Evolutionary conservation across 2,888 invertebrate genomes (phyloP).

Genomic region (Acanthosepion esculentum): DNA sequence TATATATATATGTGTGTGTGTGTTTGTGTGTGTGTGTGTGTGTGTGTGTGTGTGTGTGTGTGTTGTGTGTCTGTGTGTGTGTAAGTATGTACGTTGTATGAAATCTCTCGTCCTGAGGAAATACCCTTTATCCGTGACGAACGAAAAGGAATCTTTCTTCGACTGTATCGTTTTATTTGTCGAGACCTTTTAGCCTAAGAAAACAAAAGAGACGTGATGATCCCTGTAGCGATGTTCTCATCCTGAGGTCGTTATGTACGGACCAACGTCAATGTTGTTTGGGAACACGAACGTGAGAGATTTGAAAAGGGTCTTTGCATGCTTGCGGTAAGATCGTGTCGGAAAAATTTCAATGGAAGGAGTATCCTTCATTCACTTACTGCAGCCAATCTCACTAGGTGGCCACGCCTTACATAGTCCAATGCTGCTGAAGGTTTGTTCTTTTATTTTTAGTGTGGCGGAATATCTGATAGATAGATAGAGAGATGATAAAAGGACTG

Average conservation of each 20-base stretch:
- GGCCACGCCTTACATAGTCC: background rate
- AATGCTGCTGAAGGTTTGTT: background rate
- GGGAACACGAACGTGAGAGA: background rate
- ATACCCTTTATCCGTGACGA: background rate
- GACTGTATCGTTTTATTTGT: background rate
- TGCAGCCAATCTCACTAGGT: background rate
- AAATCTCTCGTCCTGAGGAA: background rate
- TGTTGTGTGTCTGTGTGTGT: no score
- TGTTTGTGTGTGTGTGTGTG: no score
- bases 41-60: no score
- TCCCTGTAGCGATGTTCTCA: background rate
- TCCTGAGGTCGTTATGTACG: background rate
- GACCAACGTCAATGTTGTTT: background rate
- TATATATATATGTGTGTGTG: no score
- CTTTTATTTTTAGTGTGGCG: background rate
- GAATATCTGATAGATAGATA: no score
- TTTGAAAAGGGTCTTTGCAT: constrained; percentile 6
- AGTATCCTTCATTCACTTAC: background rate
- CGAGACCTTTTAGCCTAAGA: background rate
- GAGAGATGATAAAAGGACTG: no score
- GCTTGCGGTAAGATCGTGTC: background rate
- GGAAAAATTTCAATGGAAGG: background rate
- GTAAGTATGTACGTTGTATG: background rate
- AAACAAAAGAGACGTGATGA: constrained; percentile 22
- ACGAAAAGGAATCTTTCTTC: background rate